Conservation (phyloP, 2,888 invertebrate species). For the Acanthosepion esculentum region DNA sequence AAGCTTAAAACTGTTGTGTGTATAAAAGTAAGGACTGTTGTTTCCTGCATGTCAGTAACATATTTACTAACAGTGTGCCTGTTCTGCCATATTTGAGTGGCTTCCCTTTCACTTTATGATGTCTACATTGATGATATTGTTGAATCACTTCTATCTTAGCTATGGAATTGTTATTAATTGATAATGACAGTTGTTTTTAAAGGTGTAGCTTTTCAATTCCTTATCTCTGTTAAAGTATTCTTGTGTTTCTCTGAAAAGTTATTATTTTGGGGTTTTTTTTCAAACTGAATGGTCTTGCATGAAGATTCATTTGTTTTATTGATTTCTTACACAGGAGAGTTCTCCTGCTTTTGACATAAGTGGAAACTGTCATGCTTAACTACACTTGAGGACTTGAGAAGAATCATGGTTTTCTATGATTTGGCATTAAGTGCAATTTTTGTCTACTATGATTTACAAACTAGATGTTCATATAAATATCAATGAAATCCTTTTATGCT, state of each 20-base stretch:
- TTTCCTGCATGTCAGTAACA: neutral
- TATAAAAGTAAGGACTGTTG: neutral
- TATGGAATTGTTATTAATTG: neutral
- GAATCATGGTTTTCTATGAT: neutral
- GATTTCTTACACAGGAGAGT: neutral
- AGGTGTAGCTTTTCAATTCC: neutral
- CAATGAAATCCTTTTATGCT: neutral
- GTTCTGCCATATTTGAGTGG: neutral
- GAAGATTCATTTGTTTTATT: neutral
- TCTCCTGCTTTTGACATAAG: neutral
- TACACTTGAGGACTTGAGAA: neutral
- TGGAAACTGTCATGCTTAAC: neutral
- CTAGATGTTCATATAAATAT: neutral
- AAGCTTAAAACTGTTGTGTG: neutral
- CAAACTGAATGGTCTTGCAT: neutral
- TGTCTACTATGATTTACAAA: neutral
- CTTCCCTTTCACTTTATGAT: neutral
- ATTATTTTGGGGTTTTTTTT: neutral
- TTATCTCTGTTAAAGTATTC: neutral
- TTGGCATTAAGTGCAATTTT: neutral
- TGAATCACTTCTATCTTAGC: neutral
- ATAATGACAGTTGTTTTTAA: neutral
- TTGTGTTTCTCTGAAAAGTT: no score
- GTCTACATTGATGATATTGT: neutral
- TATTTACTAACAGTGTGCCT: neutral